These are phyloP conservation scores for Phenganax subtilis DNA, from an alignment of 92 coral and sea anemone genomes.

Conservation along the genomic window DNA sequence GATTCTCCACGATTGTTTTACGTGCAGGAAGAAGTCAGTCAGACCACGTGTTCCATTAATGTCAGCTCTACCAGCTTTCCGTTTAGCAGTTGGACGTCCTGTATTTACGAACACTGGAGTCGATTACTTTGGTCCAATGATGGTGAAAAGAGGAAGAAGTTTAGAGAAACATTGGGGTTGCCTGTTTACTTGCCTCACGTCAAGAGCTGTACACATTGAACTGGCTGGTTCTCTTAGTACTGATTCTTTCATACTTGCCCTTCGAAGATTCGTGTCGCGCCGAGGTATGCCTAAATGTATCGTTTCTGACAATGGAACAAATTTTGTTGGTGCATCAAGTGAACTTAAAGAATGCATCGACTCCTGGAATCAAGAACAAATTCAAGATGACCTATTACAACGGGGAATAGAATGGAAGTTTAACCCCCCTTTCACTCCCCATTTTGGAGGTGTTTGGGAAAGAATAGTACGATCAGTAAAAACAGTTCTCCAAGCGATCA, in stretches of 20 bases:
- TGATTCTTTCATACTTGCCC: slow-evolving; percentile 26
- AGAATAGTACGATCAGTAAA: slow-evolving; percentile 29
- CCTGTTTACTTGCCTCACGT: slow-evolving; percentile 40
- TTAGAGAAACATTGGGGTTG: slow-evolving; percentile 38
- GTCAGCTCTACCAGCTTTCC: slow-evolving; percentile 39
- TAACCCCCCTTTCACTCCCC: slow-evolving; percentile 54
- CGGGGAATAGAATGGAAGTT: slow-evolving; percentile 61
- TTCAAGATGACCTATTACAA: slow-evolving; percentile 46
- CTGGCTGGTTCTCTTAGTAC: slow-evolving; percentile 37
- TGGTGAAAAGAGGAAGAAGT: slow-evolving; percentile 26
- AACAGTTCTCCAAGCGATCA: too few species aligned
- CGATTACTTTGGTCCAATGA: slow-evolving; percentile 42
- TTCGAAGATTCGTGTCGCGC: slow-evolving; percentile 49
- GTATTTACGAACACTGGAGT: slow-evolving; percentile 49
- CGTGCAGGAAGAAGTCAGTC: slow-evolving; percentile 35
- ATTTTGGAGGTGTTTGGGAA: slow-evolving; percentile 56
- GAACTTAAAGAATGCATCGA: slow-evolving; percentile 9
- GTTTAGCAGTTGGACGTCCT: background rate
- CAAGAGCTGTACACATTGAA: slow-evolving; percentile 42
- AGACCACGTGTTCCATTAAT: slow-evolving; percentile 44
- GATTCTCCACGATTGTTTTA: slow-evolving; percentile 27
- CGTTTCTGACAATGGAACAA: slow-evolving; percentile 58
- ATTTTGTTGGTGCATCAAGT: slow-evolving; percentile 48
- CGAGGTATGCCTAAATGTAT: slow-evolving; percentile 54
- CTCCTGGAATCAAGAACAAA: slow-evolving; percentile 32